A percentile compares a stretch with the other conserved stretches of the same genome.
These are phyloP conservation scores for Stichopus chloronotus DNA, from an alignment of 35 echinoderm and acorn worm species.

Conservation along the genomic window DNA sequence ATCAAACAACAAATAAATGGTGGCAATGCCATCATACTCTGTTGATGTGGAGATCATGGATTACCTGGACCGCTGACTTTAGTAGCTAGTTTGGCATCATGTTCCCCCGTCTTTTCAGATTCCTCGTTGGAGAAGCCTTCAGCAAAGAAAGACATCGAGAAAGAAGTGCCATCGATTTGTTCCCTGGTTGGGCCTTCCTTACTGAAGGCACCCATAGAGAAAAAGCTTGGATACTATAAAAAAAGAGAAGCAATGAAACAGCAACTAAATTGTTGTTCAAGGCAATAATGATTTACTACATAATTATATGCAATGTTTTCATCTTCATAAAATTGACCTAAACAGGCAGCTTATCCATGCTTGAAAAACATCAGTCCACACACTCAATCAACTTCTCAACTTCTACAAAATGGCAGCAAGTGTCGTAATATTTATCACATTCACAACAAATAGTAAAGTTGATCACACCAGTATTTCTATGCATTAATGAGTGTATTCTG, in stretches of 20 bases:
- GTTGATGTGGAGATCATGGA: background rate
- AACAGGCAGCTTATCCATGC: too few relatives aligned
- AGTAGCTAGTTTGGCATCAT: constrained; percentile 71
- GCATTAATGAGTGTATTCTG: too few relatives aligned
- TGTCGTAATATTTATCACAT: too few relatives aligned
- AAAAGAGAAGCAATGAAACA: background rate
- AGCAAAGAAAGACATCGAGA: constrained; percentile 65
- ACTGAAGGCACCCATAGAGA: constrained; percentile 77
- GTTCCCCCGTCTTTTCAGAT: constrained; percentile 57
- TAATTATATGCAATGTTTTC: too few relatives aligned
- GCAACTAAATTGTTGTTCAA: background rate
- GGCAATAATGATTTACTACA: too few relatives aligned
- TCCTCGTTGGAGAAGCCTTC: constrained; percentile 79
- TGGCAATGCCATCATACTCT: background rate
- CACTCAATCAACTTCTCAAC: too few relatives aligned
- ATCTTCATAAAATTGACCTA: too few relatives aligned
- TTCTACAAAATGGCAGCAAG: too few relatives aligned
- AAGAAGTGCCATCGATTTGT: constrained; percentile 76
- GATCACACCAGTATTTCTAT: too few relatives aligned
- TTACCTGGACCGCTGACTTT: constrained; percentile 86
- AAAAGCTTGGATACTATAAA: constrained; percentile 80
- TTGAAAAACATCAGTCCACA: too few relatives aligned
- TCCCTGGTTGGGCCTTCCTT: constrained; percentile 84
- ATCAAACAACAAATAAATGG: background rate
- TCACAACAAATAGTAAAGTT: too few relatives aligned